Base-by-base conservation (phyloP, 2,888 invertebrate genomes). In the Sympetrum striolatum region DNA sequence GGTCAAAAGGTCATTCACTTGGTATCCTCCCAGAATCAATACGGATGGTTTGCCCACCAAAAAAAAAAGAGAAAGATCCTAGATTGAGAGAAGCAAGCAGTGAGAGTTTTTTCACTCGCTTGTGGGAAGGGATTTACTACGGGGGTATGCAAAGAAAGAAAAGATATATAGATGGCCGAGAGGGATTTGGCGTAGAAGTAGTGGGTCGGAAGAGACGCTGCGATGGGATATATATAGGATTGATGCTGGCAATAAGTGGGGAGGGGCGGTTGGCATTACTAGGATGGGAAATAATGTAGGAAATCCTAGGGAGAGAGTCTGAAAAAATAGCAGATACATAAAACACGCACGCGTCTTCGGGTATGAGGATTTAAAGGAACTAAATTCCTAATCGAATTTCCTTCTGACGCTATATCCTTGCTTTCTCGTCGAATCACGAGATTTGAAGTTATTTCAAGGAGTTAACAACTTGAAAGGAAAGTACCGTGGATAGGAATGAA, bases 1-100 rank as follows among this genome's bases (percentile, higher is more conserved):
- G 86, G 86, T 86, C 86, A 86, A 86, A 86, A 60, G 86, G 86
- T 86, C 86, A 86, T 86, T 86, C 86, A 86, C 86, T 86, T 86
- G 86, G 86, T 60, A 64, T 14, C 60, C 86, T 86, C 60, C 86
- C 86, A 86, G 86, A 86, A 86, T 86, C 86, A 48, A 86, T 86
- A 86, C 60, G 60, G 86, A 86, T 64, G n/a, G n/a, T 60, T 37
- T 86, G 22, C 86, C 58, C 53, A 37, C 86, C 58, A 35, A 18
- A 58, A 31, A 35, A 44, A 81, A 18, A 82, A 35, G 31, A 39
- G 3, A 86, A 86, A 86, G 35, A 14, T 39, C 60, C 60, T 64
- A 86, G 35, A 39, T 8, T n/a, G 37, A 86, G 60, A 60, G 60
- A 2, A 64, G 60, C 86, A 60, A 60, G 58, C 53, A 25, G 73